Evolutionary conservation across 2,113 vertebrate genomes (phyloP), one percentile per base, ranked within the genome.

Genomic region (Solenodon paradoxus): DNA sequence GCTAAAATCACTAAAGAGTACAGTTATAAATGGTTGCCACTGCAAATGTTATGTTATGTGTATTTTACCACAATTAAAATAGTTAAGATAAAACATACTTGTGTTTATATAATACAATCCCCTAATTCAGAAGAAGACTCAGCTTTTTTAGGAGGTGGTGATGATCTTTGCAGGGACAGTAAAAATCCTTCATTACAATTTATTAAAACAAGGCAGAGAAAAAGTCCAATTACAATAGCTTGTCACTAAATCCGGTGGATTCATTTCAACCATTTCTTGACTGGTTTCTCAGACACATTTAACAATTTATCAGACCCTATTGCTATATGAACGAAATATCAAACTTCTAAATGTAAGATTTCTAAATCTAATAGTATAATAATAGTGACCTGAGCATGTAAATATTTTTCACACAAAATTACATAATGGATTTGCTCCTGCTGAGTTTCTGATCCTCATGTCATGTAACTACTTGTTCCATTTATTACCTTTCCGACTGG

Each of bases 31-130:
- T 20, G 49, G 28, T 57, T 68, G 81, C 51, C 20, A 66, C 38
- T 45, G 55, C 16, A 49, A 92, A 81, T 51, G 78, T 40, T 77
- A 71, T 57, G 24, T 16, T 89, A 30, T 2, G 2, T 42, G 17
- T 74, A 68, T 81, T 81, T 79, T 88, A 20, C 40, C 75, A 89
- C 20, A 93, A 94, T 77, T 77, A 77, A 90, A 83, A 79, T 71
- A 30, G 22, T 80, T 88, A 49, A 68, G 26, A 30, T 22, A 57
- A 51, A 90, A 42, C 59, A 45, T 55, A 15, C 45, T 63, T 47
- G 26, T 79, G 4, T 42, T 88, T 68, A 59, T 47, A 84, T n/a
- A n/a, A 61, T 61, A 30, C 12, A 84, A 55, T 89, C 49, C 57
- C 69, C 40, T 95, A 61, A 55, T 78, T 74, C 47, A 63, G 38